These are phyloP conservation scores for Labia minor DNA, from an alignment of 2,888 invertebrate genomes.

Conservation along the genomic window DNA sequence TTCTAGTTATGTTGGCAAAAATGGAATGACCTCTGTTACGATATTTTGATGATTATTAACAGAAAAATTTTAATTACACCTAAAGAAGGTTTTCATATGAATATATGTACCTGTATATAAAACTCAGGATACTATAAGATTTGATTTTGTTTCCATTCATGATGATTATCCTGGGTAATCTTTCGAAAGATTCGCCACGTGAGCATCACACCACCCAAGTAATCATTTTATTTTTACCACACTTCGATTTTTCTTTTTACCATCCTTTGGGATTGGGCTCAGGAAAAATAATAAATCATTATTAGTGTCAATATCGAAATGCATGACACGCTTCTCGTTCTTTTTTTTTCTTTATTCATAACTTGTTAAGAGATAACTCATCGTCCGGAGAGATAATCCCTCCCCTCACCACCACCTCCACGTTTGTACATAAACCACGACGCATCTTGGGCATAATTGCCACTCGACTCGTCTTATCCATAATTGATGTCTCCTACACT, in stretches of 20 bases:
- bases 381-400: not conserved
- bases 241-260: not conserved
- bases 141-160: too few species aligned
- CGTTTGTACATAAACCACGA: not conserved
- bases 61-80: too few species aligned
- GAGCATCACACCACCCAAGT: not conserved
- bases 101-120: too few species aligned
- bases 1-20: too few species aligned
- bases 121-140: too few species aligned
- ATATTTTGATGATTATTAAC: too few species aligned
- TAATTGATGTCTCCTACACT: not conserved
- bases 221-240: not conserved
- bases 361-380: not conserved
- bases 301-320: conserved; percentile 13
- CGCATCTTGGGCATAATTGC: not conserved
- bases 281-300: conserved; percentile 2
- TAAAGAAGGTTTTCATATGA: too few species aligned
- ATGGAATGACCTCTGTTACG: too few species aligned
- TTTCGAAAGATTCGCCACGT: too few species aligned
- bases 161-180: too few species aligned
- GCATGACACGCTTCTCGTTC: not conserved
- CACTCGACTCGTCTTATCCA: conserved; percentile 3
- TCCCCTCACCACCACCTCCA: not conserved
- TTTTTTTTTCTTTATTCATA: conserved; percentile 1
- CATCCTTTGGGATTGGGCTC: not conserved